phyloP scores from a whole-genome alignment of 2,888 invertebrate species.

The Drosophila phalerata region DNA sequence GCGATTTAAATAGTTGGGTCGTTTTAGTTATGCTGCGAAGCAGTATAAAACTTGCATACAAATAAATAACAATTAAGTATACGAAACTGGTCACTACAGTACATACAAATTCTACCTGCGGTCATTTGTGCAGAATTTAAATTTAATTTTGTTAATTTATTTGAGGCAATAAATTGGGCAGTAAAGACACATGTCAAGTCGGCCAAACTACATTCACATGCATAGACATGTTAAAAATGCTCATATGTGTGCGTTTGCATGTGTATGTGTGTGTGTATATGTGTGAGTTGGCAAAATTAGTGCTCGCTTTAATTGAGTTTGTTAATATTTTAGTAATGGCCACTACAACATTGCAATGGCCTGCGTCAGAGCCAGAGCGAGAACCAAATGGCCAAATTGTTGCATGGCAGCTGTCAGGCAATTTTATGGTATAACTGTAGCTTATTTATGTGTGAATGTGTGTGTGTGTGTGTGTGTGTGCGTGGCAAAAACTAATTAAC shows the following conservation, averaged over 20 bases:
- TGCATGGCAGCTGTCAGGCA: constrained; percentile 76
- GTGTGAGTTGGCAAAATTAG: constrained; percentile 62
- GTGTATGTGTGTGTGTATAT: constrained; percentile 17
- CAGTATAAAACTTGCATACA: no score
- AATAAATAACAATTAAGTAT: no score
- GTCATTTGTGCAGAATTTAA: constrained; percentile 68
- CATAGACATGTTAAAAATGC: constrained; percentile 63
- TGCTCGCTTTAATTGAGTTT: constrained; percentile 78
- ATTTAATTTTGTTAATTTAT: constrained; percentile 81
- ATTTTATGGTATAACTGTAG: constrained; percentile 63
- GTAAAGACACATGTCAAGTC: constrained; percentile 67
- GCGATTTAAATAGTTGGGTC: no score
- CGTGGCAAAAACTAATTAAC: constrained; percentile 77
- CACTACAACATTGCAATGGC: constrained; percentile 53
- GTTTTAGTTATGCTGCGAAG: no score
- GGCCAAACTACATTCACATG: constrained; percentile 46
- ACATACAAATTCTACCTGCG: constrained; percentile 41
- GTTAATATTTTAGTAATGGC: constrained; percentile 80
- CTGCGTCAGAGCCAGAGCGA: constrained; percentile 23
- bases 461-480: constrained; percentile 10
- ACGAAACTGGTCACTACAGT: no score
- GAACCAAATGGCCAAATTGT: constrained; percentile 55
- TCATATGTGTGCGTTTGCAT: constrained; percentile 7
- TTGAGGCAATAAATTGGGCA: constrained; percentile 73
- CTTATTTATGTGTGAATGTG: constrained; percentile 11